phyloP scores from a whole-genome alignment of 2,113 vertebrate species.

The Entomyzon cyanotis region DNA sequence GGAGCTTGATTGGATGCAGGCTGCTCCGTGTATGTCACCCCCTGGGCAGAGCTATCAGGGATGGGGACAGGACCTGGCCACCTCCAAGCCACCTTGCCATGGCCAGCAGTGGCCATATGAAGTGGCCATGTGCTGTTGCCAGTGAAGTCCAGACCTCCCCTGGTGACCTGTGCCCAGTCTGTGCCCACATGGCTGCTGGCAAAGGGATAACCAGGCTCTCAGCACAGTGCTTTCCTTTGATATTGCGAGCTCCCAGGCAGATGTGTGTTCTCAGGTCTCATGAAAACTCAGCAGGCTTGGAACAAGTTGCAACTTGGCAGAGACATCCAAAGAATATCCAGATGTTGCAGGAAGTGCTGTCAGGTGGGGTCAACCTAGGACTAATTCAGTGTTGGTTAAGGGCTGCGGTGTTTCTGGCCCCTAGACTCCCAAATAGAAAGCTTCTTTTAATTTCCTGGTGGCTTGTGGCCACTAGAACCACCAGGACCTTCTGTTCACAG shows the following conservation, averaged over 20 bases:
- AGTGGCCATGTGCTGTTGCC: not conserved
- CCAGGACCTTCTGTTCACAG: not conserved
- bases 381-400: not conserved
- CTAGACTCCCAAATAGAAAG: not conserved
- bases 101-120: not conserved
- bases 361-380: not conserved
- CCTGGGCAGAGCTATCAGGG: not conserved
- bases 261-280: not conserved
- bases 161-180: rapidly evolving
- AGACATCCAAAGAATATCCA: conserved; percentile 25
- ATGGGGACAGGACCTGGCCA: not conserved
- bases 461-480: not conserved
- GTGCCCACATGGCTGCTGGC: not conserved
- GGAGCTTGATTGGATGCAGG: not conserved
- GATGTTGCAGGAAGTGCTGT: conserved; percentile 31
- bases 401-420: not conserved
- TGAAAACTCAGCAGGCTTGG: conserved; percentile 4
- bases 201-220: not conserved
- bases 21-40: not conserved
- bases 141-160: not conserved
- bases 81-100: rapidly evolving
- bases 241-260: not conserved
- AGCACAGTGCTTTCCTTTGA: not conserved
- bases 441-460: not conserved
- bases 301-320: conserved; percentile 16